A percentile compares a stretch with the other conserved stretches of the same genome.
Evolutionary conservation across 2,888 invertebrate genomes (phyloP).

Genomic region (Capitulum mitella): DNA sequence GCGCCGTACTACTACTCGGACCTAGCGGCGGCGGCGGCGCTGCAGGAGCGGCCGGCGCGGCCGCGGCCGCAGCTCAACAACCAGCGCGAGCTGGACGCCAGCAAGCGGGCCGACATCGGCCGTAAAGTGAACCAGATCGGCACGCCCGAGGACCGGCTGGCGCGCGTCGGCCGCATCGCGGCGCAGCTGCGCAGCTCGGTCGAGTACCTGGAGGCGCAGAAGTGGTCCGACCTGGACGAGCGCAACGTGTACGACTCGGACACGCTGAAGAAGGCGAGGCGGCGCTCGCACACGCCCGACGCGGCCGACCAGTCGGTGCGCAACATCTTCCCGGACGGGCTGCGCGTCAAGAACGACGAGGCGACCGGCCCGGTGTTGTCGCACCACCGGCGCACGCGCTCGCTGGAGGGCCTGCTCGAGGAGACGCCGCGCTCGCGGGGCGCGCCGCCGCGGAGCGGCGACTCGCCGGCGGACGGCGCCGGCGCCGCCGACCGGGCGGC

Average conservation of each 20-base stretch:
- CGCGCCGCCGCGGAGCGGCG: not conserved
- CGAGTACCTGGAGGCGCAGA: conserved; percentile 34
- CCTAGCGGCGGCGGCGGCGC: conserved; percentile 26
- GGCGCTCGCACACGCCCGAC: conserved; percentile 33
- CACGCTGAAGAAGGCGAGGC: conserved; percentile 33
- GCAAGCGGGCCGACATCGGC: conserved; percentile 36
- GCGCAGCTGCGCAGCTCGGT: conserved; percentile 33
- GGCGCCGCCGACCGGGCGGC: not conserved
- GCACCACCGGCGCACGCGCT: conserved; percentile 34
- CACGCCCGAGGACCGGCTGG: not conserved
- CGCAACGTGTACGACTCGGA: conserved; percentile 35
- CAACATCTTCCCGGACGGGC: conserved; percentile 34
- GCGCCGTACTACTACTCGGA: conserved; percentile 37
- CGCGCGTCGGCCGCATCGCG: conserved; percentile 29
- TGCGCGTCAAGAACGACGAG: conserved; percentile 32
- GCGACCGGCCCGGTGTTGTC: conserved; percentile 24
- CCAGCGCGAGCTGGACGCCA: conserved; percentile 35
- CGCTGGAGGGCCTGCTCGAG: conserved; percentile 35
- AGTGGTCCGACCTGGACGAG: conserved; percentile 33
- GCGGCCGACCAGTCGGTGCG: conserved; percentile 32
- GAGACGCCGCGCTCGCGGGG: conserved; percentile 30
- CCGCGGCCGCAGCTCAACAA: conserved; percentile 35
- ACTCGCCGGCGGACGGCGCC: not conserved
- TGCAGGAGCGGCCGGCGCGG: conserved; percentile 26
- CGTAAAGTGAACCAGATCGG: conserved; percentile 35